phyloP scores from a whole-genome alignment of 2,113 vertebrate species.

The Saccopteryx leptura region DNA sequence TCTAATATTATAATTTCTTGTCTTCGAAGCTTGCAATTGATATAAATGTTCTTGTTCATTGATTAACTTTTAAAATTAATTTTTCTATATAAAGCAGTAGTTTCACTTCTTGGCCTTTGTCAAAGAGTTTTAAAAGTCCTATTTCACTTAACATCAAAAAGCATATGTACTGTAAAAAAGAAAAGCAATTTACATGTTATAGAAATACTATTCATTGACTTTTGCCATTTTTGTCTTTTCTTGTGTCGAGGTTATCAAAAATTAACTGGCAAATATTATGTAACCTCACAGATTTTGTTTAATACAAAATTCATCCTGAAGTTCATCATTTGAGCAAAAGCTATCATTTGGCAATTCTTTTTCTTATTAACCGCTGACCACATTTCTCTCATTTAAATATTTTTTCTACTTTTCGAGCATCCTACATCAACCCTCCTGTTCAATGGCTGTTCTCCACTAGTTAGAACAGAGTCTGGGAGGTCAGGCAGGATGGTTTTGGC shows the following conservation, averaged over 20 bases:
- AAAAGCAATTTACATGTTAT: not conserved
- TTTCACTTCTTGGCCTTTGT: not conserved
- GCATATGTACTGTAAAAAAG: not conserved
- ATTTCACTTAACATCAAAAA: not conserved
- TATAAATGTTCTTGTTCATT: constrained; percentile 4
- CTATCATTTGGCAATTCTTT: not conserved
- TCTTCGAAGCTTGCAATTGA: not conserved
- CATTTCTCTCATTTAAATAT: not conserved
- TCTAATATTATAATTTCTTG: not conserved
- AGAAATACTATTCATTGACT: not conserved
- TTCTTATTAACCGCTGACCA: not conserved
- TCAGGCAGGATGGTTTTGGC: too few species aligned
- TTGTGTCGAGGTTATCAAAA: constrained; percentile 14
- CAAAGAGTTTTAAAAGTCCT: not conserved
- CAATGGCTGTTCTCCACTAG: not conserved
- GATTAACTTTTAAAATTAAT: constrained; percentile 32
- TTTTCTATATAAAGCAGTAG: not conserved
- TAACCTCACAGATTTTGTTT: not conserved
- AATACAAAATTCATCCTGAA: not conserved
- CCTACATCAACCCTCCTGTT: not conserved
- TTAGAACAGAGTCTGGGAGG: not conserved
- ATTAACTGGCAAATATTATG: not conserved
- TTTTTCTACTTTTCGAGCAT: not conserved
- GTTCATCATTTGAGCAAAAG: not conserved
- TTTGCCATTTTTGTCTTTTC: not conserved